Evolutionary conservation across 2,888 invertebrate species (phyloP).

Genomic region (Oxytorus armatus): DNA sequence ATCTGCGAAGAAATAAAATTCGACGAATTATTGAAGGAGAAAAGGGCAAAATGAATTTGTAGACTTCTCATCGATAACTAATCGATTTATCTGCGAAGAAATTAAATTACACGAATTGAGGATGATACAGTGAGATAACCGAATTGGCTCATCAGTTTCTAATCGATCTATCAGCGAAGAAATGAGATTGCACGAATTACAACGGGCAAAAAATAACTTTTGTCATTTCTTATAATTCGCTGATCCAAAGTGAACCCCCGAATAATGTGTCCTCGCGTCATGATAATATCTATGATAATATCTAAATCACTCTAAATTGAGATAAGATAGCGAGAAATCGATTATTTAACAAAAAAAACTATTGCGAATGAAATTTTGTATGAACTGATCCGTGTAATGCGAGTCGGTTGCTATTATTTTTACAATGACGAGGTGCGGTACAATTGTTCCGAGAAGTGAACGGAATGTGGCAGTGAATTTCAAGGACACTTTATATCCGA

Average conservation of each 20-base stretch:
- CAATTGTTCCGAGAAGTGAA: constrained; percentile 34
- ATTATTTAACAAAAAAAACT: background rate
- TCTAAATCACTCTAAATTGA: background rate
- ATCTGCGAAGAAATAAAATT: constrained; percentile 85
- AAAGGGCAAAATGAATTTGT: too few species aligned
- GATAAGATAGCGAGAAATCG: constrained; percentile 28
- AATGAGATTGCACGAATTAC: background rate
- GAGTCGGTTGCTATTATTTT: constrained; percentile 5
- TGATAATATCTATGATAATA: too few species aligned
- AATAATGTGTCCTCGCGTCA: too few species aligned
- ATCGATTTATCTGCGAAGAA: too few species aligned
- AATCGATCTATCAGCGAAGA: too few species aligned
- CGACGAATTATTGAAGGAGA: too few species aligned
- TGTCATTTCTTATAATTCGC: background rate
- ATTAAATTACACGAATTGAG: too few species aligned
- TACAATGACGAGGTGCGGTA: constrained; percentile 10
- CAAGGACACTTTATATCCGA: constrained; percentile 28
- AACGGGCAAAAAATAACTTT: background rate
- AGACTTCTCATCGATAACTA: too few species aligned
- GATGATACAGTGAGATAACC: too few species aligned
- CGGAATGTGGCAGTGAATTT: constrained; percentile 14
- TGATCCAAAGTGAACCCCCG: background rate
- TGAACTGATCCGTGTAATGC: too few species aligned
- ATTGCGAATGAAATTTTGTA: too few species aligned
- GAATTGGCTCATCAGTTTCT: too few species aligned